Percentiles rank a stretch among this genome's conserved stretches.
Conservation (phyloP, 2,113 vertebrate genomes). For the Mellivora capensis region DNA sequence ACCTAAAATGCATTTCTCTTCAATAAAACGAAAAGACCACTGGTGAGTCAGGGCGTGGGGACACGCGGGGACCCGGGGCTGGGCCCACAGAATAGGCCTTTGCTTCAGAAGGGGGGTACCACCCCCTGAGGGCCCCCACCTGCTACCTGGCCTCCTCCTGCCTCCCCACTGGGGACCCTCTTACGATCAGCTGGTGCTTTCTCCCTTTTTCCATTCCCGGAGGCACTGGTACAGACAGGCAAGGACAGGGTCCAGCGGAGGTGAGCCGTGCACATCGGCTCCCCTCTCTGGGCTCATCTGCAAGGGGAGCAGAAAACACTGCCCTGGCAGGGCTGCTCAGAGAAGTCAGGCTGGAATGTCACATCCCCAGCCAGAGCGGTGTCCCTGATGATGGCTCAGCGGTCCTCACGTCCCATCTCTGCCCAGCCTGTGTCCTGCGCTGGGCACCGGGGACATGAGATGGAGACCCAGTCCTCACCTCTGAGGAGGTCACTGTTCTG, state of each 20-base stretch:
- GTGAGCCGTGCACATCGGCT: fast-evolving
- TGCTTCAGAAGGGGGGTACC: neutral
- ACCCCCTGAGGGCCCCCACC: neutral
- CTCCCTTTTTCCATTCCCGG: too few relatives aligned
- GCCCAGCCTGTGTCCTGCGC: too few relatives aligned
- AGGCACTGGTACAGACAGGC: neutral
- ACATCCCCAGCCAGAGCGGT: too few relatives aligned
- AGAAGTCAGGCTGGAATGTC: neutral
- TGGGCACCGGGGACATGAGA: neutral
- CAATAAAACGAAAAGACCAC: neutral
- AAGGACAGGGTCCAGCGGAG: neutral
- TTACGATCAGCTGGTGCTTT: neutral
- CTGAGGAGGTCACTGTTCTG: neutral
- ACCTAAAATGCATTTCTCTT: neutral
- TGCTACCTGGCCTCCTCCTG: neutral
- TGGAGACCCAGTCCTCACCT: neutral
- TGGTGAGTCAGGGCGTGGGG: neutral
- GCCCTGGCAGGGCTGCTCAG: neutral
- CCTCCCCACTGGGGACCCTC: neutral
- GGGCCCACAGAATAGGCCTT: neutral
- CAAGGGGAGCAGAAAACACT: too few relatives aligned
- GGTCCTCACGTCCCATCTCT: neutral
- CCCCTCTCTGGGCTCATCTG: neutral
- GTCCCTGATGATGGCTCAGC: neutral
- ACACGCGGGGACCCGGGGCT: neutral